These are phyloP conservation scores for Phragmatobia fuliginosa DNA, from an alignment of 2,888 invertebrate genomes.

Conservation along the genomic window DNA sequence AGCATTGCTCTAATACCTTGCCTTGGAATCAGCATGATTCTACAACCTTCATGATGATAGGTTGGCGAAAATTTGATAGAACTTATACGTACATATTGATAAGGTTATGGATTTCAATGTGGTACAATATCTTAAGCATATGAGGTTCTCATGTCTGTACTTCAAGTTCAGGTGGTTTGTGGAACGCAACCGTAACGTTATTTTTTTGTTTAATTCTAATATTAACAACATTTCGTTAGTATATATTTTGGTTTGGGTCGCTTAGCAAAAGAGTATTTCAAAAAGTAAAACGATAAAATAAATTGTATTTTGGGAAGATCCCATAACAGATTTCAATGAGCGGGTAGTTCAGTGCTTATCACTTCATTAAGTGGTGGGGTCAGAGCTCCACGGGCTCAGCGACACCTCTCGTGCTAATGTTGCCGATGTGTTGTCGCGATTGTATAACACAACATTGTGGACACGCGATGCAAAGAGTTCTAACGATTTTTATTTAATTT, in stretches of 20 bases:
- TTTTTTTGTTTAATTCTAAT: too few relatives aligned
- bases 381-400: slow-evolving; percentile 51
- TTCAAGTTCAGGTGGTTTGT: too few relatives aligned
- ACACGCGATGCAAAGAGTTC: slow-evolving; percentile 37
- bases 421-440: slow-evolving; percentile 72
- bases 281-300: not conserved
- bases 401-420: slow-evolving; percentile 80
- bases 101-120: too few relatives aligned
- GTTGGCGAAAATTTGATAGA: too few relatives aligned
- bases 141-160: not conserved
- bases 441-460: slow-evolving; percentile 47
- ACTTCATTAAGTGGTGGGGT: slow-evolving; percentile 50
- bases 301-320: slow-evolving; percentile 5
- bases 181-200: too few relatives aligned
- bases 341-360: slow-evolving; percentile 50
- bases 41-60: too few relatives aligned
- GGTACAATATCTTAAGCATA: not conserved
- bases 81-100: too few relatives aligned
- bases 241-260: fast-evolving
- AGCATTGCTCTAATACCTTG: too few relatives aligned
- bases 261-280: not conserved
- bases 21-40: too few relatives aligned
- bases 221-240: too few relatives aligned
- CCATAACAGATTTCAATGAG: slow-evolving; percentile 42
- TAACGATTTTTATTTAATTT: not conserved